Conservation (phyloP, 2,797 vertebrate species). For the Arctocebus calabarensis region DNA sequence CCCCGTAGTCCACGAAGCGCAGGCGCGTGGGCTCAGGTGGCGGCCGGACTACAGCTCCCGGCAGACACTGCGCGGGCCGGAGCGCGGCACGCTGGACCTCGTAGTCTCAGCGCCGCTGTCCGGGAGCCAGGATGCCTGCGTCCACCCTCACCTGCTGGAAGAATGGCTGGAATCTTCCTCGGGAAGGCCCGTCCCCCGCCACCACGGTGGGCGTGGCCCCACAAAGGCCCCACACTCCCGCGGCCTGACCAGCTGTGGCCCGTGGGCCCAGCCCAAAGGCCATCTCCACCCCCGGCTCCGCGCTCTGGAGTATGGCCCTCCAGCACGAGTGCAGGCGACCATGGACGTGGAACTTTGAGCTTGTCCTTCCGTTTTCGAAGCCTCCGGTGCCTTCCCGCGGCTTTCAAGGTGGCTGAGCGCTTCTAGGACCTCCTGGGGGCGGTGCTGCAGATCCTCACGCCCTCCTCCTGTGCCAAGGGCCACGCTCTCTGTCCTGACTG, state of each 20-base stretch:
- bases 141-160: neutral
- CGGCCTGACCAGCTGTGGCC: neutral
- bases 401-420: too few species aligned
- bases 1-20: neutral
- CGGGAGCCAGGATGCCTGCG: neutral
- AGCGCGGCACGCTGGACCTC: slow-evolving; percentile 48
- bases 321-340: neutral
- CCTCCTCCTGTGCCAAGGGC: neutral
- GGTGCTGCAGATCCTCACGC: neutral
- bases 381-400: neutral
- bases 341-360: neutral
- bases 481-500: neutral
- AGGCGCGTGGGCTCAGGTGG: fast-evolving
- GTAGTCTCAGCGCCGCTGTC: slow-evolving; percentile 43
- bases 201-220: neutral
- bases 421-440: neutral
- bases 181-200: neutral
- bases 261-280: neutral
- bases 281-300: neutral
- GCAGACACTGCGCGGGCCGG: neutral
- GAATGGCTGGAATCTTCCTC: neutral
- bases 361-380: neutral
- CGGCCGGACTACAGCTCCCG: slow-evolving; percentile 67
- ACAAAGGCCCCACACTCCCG: neutral
- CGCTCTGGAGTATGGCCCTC: neutral